Percentiles rank a stretch among this genome's conserved stretches.
phyloP scores from a whole-genome alignment of 2,113 vertebrate genomes.

The Spheniscus mendiculus region DNA sequence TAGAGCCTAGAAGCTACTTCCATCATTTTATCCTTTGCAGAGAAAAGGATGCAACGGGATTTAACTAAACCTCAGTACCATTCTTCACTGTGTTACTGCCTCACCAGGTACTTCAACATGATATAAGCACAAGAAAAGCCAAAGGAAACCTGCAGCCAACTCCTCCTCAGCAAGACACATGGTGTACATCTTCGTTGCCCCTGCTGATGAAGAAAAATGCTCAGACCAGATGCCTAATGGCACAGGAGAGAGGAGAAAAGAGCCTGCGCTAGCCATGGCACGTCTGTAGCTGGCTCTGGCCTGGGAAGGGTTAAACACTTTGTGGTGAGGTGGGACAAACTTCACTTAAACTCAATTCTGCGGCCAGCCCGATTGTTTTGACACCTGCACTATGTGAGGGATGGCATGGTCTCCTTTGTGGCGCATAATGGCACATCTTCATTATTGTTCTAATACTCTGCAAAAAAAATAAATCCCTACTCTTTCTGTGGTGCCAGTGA shows the following conservation, averaged over 20 bases:
- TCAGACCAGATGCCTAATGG: not conserved
- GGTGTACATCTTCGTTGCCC: accelerated
- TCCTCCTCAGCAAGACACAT: not conserved
- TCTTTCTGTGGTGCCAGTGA: constrained; percentile 76
- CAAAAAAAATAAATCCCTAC: constrained; percentile 64
- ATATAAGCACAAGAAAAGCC: not conserved
- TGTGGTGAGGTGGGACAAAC: constrained; percentile 71
- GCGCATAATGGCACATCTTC: constrained; percentile 78
- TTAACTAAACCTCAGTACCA: not conserved
- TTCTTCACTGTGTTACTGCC: not conserved
- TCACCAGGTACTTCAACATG: not conserved
- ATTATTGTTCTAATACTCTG: constrained; percentile 78
- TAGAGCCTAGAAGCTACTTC: not conserved
- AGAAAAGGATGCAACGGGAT: not conserved
- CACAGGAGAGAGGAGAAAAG: not conserved
- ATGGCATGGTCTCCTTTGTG: constrained; percentile 73
- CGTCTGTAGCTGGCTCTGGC: not conserved
- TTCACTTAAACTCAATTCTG: constrained; percentile 63
- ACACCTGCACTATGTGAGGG: constrained; percentile 72
- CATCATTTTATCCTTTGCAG: not conserved
- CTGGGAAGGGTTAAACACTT: constrained; percentile 74
- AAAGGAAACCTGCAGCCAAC: not conserved
- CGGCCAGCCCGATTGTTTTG: constrained; percentile 66
- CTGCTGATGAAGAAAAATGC: not conserved
- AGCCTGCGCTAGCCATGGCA: not conserved